Evolutionary conservation across 2,888 invertebrate genomes (phyloP), one percentile per base, ranked within the genome.

Genomic region (Caprella mutica): DNA sequence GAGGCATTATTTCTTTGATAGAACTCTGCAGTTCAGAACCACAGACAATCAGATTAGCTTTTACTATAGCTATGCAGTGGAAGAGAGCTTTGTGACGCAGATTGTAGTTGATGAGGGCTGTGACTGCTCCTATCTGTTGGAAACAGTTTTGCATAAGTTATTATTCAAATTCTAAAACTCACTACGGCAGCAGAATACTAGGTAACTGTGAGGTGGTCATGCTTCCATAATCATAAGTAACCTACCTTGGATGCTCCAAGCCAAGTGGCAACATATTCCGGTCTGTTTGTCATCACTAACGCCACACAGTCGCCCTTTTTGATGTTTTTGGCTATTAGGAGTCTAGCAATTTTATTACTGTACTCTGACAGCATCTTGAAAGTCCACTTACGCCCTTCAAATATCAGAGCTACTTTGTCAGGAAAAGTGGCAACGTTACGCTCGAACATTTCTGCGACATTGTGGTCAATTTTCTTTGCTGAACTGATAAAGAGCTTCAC

Each of bases 221-320:
- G n/a, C n/a, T n/a, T n/a, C n/a, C n/a, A n/a, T n/a, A 19, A 17
- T 9, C 19, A 14, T 23, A 17, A 14, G 17, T 46, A 33, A 33
- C 40, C 38, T 35, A 64, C 73, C 73, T 96, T 90, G 9, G 90
- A 83, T 55, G 92, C 77, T 0, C 96, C 98, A 55, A 98, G 76
- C 96, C 97, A 98, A 38, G 84, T 82, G 39, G 85, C 84, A 3
- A 94, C 85, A 74, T 85, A 90, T 72, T 97, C 92, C 0, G 92
- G 88, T 38, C 87, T 81, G 73, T 94, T 96, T 72, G 91, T 90
- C 77, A 94, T 80, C 72, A 91, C 81, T n/a, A 98, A 75, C 0
- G 86, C 92, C 0, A 98, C 85, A 0, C 84, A 81, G 72, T 97
- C 91, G 0, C 92, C 94, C 65, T 84, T 83, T 67, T 84, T 82